Evolutionary conservation across 2,797 vertebrate species (phyloP).

Genomic region (Tympanoctomys barrerae): DNA sequence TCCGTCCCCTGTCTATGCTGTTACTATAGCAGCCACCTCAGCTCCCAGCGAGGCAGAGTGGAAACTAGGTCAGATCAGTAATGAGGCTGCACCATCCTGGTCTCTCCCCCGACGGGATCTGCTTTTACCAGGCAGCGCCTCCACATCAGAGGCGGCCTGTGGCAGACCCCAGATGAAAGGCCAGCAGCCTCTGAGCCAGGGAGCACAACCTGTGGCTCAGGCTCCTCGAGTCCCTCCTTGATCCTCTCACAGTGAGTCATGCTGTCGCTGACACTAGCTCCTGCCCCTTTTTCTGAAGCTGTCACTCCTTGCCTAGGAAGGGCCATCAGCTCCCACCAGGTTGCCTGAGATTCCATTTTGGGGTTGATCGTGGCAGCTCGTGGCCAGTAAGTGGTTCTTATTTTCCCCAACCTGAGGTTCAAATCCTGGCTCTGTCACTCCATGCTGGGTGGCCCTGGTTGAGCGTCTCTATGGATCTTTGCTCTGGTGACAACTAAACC

Average conservation of each 20-base stretch:
- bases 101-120: conserved; percentile 42
- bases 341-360: background rate
- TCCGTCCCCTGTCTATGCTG: background rate
- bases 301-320: background rate
- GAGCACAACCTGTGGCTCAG: background rate
- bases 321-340: background rate
- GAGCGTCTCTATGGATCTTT: background rate
- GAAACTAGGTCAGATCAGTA: conserved; percentile 74
- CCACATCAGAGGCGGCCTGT: conserved; percentile 40
- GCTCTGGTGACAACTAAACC: no score
- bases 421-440: background rate
- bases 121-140: conserved; percentile 33
- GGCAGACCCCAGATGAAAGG: conserved; percentile 67
- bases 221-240: conserved; percentile 12
- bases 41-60: background rate
- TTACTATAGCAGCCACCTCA: conserved; percentile 76
- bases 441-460: background rate
- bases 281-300: background rate
- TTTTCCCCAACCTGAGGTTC: rapidly evolving
- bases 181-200: conserved; percentile 3
- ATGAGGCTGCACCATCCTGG: conserved; percentile 56
- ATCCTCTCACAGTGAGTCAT: background rate
- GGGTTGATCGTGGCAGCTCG: background rate
- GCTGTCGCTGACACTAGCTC: background rate
- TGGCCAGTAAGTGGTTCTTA: background rate